phyloP scores from a whole-genome alignment of 2,888 invertebrate species.

The Drosophila multiciliata region DNA sequence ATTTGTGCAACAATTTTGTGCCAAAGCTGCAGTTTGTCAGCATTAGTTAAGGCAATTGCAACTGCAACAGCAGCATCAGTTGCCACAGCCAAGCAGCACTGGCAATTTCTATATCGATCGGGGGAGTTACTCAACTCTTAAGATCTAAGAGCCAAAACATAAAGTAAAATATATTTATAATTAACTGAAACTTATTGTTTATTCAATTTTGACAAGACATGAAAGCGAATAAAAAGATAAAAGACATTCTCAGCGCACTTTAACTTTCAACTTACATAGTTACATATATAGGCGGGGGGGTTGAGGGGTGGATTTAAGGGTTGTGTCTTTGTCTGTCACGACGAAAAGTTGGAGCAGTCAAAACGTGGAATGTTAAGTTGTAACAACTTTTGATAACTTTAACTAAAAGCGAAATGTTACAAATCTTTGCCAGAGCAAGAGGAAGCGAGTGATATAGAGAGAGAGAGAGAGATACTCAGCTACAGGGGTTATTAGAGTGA shows the following conservation, averaged over 20 bases:
- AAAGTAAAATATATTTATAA: constrained; percentile 47
- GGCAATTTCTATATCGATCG: constrained; percentile 31
- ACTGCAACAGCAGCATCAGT: constrained; percentile 9
- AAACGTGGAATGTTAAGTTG: constrained; percentile 69
- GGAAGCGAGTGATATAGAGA: neutral
- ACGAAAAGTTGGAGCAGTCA: constrained; percentile 60
- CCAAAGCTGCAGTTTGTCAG: constrained; percentile 78
- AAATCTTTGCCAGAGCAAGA: constrained; percentile 53
- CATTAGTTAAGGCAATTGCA: constrained; percentile 56
- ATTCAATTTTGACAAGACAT: constrained; percentile 45
- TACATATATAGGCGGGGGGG: neutral
- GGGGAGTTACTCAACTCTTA: neutral
- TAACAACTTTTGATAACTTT: constrained; percentile 57
- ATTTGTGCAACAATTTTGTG: constrained; percentile 73
- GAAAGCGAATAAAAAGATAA: constrained; percentile 44
- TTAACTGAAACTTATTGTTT: constrained; percentile 56
- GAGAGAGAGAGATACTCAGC: neutral
- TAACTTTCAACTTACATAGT: constrained; percentile 19
- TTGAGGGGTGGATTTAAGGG: neutral
- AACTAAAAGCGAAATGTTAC: constrained; percentile 51
- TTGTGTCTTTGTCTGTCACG: constrained; percentile 11
- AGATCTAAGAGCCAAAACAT: constrained; percentile 8
- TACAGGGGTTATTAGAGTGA: neutral
- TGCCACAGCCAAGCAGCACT: constrained; percentile 8
- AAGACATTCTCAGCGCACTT: constrained; percentile 25